Percentiles rank a stretch among this genome's conserved stretches.
Evolutionary conservation across 1,140 invertebrate genomes (phyloP).

Genomic region (Drosophila jambulina): DNA sequence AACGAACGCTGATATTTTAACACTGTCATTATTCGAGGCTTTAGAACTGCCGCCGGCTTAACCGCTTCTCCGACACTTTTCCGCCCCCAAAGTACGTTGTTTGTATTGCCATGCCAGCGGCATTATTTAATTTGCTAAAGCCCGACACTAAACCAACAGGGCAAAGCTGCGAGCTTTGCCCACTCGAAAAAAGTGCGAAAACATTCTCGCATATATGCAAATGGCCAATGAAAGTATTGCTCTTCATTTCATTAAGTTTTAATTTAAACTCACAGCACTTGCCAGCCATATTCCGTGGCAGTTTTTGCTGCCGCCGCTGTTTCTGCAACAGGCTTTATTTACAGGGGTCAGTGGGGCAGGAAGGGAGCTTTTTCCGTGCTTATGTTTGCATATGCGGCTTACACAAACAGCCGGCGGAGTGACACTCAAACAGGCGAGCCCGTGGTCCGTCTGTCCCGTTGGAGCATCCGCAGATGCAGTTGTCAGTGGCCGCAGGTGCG

Average conservation of each 20-base stretch:
- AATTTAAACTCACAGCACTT: constrained; percentile 67
- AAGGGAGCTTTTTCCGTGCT: not conserved
- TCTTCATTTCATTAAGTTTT: constrained; percentile 75
- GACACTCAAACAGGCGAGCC: constrained; percentile 14
- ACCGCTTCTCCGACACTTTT: not conserved
- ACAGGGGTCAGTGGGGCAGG: constrained; percentile 4
- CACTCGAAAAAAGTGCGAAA: constrained; percentile 11
- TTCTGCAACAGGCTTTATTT: constrained; percentile 14
- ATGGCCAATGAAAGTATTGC: constrained; percentile 70
- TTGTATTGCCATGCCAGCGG: constrained; percentile 29
- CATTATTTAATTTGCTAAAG: constrained; percentile 46
- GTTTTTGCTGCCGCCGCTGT: constrained; percentile 6
- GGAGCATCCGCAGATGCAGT: constrained; percentile 42
- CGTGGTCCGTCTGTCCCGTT: not conserved
- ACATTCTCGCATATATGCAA: constrained; percentile 24
- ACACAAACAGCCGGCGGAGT: constrained; percentile 54
- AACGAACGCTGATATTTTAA: constrained; percentile 28
- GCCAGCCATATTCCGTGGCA: constrained; percentile 17
- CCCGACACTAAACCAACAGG: constrained; percentile 41
- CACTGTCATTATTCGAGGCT: constrained; percentile 3
- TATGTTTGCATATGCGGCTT: constrained; percentile 57
- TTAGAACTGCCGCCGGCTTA: constrained; percentile 12
- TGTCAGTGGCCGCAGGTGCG: constrained; percentile 37
- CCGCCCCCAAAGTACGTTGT: constrained; percentile 2
- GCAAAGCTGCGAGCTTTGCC: constrained; percentile 27